Evolutionary conservation across 1,140 invertebrate species (phyloP), one percentile per base, ranked within the genome.

Genomic region (Drosophila rufa): DNA sequence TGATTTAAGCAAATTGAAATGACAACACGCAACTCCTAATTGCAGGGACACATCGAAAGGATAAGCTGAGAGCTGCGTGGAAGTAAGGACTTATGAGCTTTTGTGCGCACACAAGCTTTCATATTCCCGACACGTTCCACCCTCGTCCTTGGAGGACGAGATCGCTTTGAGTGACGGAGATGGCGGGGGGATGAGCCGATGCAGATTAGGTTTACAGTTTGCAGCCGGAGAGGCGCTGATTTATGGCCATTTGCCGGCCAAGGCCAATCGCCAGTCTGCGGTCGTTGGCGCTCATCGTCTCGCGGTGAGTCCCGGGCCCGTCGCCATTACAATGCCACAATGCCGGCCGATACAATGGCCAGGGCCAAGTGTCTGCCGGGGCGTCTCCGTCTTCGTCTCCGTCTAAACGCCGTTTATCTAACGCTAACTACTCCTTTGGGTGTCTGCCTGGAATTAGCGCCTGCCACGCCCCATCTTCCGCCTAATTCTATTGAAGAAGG

Each of bases 391-490:
- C 33, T 36, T 11, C 48, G 60, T 82, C 70, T 76, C 55, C 51
- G 36, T 65, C 61, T 65, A 89, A 80, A 66, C 53, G 80, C 42
- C 80, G 80, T 89, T 87, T 89, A 87, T 87, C 83, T 80, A 74
- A 76, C 61, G 67, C 80, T 86, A 82, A 86, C 83, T 87, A 89
- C 84, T 87, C 83, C 83, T 87, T 89, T 84, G 84, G 84, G 84
- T 89, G 84, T 87, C 84, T 87, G 84, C 51, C 56, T 68, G 58
- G 84, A 80, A 80, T 83, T 80, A 80, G 65, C 70, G 61, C 64
- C 53, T 61, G 59, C 57, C 61, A 73, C 68, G 75, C 56, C 70
- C 22, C 53, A 30, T 15, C 30, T 60, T 73, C 38, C 55, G 80
- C 47, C 66, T 51, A 56, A 74, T 70, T 87, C 67, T 73, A 38